These are phyloP conservation scores for Chalcosyrphus nemorum DNA, from an alignment of 2,888 invertebrate genomes.

Conservation along the genomic window DNA sequence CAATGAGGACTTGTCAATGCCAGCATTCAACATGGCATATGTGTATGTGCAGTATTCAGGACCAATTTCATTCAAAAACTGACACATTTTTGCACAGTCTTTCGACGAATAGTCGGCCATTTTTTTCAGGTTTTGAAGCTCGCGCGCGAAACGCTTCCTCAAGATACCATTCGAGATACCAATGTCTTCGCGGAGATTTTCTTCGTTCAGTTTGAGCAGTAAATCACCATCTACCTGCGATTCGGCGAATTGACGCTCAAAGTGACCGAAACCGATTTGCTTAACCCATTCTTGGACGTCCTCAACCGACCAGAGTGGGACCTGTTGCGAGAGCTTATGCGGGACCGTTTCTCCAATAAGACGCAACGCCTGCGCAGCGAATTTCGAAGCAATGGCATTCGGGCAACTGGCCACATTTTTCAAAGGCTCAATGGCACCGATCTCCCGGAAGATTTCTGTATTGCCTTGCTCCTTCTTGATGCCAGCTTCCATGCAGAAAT, in stretches of 20 bases:
- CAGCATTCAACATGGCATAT: conserved; percentile 97
- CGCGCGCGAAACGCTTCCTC: conserved; percentile 95
- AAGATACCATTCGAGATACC: conserved; percentile 96
- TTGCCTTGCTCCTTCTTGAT: conserved; percentile 97
- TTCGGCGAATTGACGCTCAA: conserved; percentile 91
- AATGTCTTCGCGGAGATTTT: conserved; percentile 95
- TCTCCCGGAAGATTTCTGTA: conserved; percentile 95
- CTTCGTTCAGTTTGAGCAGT: conserved; percentile 94
- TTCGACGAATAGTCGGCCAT: conserved; percentile 98
- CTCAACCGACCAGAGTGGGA: conserved; percentile 97
- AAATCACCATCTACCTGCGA: conserved; percentile 99
- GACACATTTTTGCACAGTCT: conserved; percentile 94
- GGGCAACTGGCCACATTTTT: conserved; percentile 99
- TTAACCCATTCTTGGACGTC: conserved; percentile 99
- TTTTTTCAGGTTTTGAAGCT: conserved; percentile 95
- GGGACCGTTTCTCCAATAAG: conserved; percentile 98
- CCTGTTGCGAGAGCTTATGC: conserved; percentile 98
- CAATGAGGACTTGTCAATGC: conserved; percentile 95
- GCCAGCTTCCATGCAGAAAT: conserved; percentile 99
- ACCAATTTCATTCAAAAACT: conserved; percentile 91
- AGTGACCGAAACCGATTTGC: conserved; percentile 96
- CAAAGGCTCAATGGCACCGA: conserved; percentile 96
- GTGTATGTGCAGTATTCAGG: conserved; percentile 97
- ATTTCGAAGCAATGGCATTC: conserved; percentile 98
- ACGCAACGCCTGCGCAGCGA: conserved; percentile 95